Percentiles rank a stretch among this genome's conserved stretches.
Evolutionary conservation across 2,888 invertebrate species (phyloP).

Genomic region (Tenthredo distinguenda): DNA sequence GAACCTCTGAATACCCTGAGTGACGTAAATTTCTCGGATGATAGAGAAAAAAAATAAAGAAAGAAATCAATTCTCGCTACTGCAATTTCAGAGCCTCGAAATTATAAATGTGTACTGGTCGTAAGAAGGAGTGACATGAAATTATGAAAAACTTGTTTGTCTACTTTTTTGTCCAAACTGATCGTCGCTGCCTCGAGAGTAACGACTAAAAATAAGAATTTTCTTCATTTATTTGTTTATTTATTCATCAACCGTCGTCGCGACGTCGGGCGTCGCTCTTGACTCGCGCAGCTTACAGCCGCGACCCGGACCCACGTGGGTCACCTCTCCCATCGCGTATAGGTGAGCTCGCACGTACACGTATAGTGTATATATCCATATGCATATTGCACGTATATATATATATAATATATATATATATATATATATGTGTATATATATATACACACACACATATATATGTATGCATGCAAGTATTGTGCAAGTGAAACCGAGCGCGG

Average conservation of each 20-base stretch:
- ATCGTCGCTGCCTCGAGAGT: background rate
- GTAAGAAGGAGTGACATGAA: background rate
- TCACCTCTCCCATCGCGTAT: constrained; percentile 10
- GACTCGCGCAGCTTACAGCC: background rate
- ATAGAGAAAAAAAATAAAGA: background rate
- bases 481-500: background rate
- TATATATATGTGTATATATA: too few relatives aligned
- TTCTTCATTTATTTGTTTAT: background rate
- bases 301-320: constrained; percentile 48
- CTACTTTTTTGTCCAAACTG: background rate
- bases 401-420: too few relatives aligned
- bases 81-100: too few relatives aligned
- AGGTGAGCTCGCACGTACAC: background rate
- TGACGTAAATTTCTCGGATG: background rate
- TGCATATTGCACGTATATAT: background rate
- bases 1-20: background rate
- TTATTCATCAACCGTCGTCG: background rate
- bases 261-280: constrained; percentile 18
- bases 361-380: background rate
- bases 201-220: background rate
- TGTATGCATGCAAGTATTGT: constrained; percentile 7
- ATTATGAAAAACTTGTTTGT: background rate
- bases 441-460: too few relatives aligned
- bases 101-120: too few relatives aligned
- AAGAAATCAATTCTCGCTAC: too few relatives aligned